phyloP scores from a whole-genome alignment of 2,888 invertebrate genomes.

The Thysanoteuthis rhombus region DNA sequence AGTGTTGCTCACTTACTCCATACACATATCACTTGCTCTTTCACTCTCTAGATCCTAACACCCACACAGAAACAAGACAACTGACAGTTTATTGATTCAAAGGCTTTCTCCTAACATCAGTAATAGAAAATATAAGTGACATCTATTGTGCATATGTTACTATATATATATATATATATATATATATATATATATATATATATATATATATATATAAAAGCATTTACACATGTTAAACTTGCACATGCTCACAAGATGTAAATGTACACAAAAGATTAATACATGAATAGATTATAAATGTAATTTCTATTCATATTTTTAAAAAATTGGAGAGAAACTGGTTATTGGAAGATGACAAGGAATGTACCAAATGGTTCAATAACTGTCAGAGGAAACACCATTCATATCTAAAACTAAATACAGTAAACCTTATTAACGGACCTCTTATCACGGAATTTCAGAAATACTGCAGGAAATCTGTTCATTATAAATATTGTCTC shows the following conservation, averaged over 20 bases:
- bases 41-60: not conserved
- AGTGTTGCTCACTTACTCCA: not conserved
- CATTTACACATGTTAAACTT: not conserved
- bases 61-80: not conserved
- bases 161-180: not conserved
- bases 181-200: not conserved
- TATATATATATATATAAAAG: not conserved
- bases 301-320: not conserved
- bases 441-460: too few relatives aligned
- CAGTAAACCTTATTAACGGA: too few relatives aligned
- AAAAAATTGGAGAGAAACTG: too few relatives aligned
- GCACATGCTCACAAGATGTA: not conserved
- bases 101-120: not conserved
- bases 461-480: too few relatives aligned
- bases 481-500: too few relatives aligned
- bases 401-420: too few relatives aligned
- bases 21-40: not conserved
- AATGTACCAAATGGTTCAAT: too few relatives aligned
- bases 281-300: not conserved
- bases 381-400: too few relatives aligned
- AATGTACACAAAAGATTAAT: not conserved
- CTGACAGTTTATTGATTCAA: not conserved
- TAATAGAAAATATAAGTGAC: not conserved
- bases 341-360: too few relatives aligned
- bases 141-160: not conserved